Conservation (phyloP, 2,113 vertebrate species). For the Myrmophylax atrothorax region DNA sequence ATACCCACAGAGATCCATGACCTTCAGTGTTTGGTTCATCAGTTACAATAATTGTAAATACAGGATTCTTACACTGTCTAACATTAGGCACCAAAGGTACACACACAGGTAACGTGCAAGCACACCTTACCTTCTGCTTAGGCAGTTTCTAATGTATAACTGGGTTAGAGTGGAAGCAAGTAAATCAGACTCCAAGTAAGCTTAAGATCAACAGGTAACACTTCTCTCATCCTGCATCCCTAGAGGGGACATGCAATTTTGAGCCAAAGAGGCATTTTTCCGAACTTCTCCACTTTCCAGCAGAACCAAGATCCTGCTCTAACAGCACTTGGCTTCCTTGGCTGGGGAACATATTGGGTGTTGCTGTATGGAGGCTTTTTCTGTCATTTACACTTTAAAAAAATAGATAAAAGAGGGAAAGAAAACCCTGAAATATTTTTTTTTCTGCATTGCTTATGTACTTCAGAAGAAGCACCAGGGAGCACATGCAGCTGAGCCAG, state of each 20-base stretch:
- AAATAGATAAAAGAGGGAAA: not conserved
- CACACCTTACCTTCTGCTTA: no score
- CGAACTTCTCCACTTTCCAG: not conserved
- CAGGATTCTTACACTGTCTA: accelerated
- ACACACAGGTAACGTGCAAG: not conserved
- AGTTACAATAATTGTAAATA: not conserved
- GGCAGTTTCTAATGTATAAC: not conserved
- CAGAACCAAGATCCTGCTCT: not conserved
- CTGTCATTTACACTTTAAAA: not conserved
- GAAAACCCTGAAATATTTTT: not conserved
- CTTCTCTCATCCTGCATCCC: not conserved
- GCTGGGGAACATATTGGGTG: not conserved
- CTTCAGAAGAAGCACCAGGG: not conserved
- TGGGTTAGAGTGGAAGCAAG: not conserved
- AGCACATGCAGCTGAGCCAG: not conserved
- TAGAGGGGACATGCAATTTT: not conserved
- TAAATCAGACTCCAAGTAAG: not conserved
- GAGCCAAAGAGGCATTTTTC: not conserved
- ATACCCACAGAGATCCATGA: not conserved
- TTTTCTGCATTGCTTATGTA: not conserved
- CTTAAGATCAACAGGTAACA: not conserved
- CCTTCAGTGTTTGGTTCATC: not conserved
- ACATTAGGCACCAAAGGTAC: not conserved
- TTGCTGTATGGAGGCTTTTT: not conserved
- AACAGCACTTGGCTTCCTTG: not conserved